Evolutionary conservation across 2,888 invertebrate genomes (phyloP).

Genomic region (Julus scandinavius): DNA sequence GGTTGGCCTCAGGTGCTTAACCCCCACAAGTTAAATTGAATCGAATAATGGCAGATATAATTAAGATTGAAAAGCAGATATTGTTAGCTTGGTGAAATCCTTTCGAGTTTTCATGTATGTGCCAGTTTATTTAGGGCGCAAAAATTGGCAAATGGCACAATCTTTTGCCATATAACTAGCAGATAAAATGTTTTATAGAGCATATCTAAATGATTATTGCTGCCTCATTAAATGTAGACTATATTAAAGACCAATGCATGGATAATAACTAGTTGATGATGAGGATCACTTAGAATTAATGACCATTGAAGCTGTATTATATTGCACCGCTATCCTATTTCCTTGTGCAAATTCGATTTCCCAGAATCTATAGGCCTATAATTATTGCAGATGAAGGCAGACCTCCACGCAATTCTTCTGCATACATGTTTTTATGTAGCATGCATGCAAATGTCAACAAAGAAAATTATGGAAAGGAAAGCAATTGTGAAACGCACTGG

Average conservation of each 20-base stretch:
- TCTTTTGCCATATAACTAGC: constrained; percentile 19
- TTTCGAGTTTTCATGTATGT: background rate
- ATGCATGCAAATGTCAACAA: constrained; percentile 38
- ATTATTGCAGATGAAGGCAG: constrained; percentile 15
- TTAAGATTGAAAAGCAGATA: constrained; percentile 29
- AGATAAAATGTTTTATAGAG: constrained; percentile 42
- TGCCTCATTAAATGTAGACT: constrained; percentile 34
- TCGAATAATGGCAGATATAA: constrained; percentile 34
- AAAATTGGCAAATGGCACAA: constrained; percentile 30
- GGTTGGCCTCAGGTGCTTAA: constrained; percentile 31
- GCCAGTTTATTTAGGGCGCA: background rate
- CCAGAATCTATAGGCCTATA: background rate
- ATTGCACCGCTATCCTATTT: constrained; percentile 4
- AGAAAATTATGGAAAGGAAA: background rate
- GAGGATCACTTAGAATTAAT: constrained; percentile 47
- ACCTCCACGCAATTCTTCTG: background rate
- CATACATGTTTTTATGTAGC: constrained; percentile 16
- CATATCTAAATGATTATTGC: constrained; percentile 42
- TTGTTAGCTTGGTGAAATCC: background rate
- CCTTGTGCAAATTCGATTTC: constrained; percentile 41
- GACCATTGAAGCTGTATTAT: constrained; percentile 45
- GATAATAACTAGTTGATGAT: constrained; percentile 42
- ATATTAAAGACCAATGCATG: constrained; percentile 29
- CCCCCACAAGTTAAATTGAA: constrained; percentile 19
- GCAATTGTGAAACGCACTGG: background rate